phyloP scores from a whole-genome alignment of 2,888 invertebrate species.

The Iselma pallidipennis region DNA sequence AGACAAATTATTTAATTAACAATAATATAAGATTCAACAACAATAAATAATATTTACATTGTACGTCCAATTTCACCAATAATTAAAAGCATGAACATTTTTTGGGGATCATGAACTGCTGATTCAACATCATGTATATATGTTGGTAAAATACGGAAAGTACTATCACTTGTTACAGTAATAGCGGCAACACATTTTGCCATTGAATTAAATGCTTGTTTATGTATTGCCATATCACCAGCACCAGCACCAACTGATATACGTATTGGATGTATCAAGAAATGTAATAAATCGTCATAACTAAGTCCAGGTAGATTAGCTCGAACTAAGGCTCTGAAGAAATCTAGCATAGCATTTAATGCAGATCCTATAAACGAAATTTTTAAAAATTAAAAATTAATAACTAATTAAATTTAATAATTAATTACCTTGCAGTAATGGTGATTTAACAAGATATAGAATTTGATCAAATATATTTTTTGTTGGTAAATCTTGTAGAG shows the following conservation, averaged over 20 bases:
- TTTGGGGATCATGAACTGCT: slow-evolving; percentile 75
- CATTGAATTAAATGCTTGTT: slow-evolving; percentile 89
- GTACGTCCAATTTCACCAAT: slow-evolving; percentile 97
- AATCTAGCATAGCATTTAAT: slow-evolving; percentile 85
- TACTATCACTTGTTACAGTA: slow-evolving; percentile 79
- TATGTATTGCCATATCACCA: slow-evolving; percentile 52
- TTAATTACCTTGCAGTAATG: slow-evolving; percentile 81
- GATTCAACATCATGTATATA: slow-evolving; percentile 74
- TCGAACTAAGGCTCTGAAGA: slow-evolving; percentile 88
- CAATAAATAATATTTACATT: slow-evolving; percentile 65
- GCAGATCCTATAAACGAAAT: slow-evolving; percentile 79
- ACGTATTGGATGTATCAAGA: slow-evolving; percentile 66
- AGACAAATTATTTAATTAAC: neutral
- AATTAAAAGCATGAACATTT: slow-evolving; percentile 91
- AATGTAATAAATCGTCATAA: slow-evolving; percentile 78
- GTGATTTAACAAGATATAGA: slow-evolving; percentile 84
- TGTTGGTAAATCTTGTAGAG: slow-evolving; percentile 72
- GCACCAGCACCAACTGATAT: slow-evolving; percentile 16
- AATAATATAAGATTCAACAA: neutral
- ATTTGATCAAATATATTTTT: slow-evolving; percentile 83
- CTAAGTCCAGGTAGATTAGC: slow-evolving; percentile 74
- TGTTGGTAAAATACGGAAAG: slow-evolving; percentile 67
- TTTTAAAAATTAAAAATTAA: neutral
- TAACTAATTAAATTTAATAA: slow-evolving; percentile 1
- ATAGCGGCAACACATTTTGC: slow-evolving; percentile 96